Percentiles rank a stretch among this genome's conserved stretches.
Evolutionary conservation across 2,888 invertebrate species (phyloP).

Genomic region (Drosophila neutralis): DNA sequence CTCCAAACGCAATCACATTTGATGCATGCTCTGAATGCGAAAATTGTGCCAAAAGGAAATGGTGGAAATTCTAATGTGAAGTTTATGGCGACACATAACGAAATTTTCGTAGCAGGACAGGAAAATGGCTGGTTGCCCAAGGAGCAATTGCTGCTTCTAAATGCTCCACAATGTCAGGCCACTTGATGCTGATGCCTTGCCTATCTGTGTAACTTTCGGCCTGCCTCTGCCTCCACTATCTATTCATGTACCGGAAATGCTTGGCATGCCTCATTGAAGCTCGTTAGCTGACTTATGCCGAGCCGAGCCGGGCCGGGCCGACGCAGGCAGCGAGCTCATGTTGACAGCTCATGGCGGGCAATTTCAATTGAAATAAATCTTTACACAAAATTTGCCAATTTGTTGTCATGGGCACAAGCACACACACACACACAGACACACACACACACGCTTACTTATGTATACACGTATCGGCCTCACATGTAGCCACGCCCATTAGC

Average conservation of each 20-base stretch:
- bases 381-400: slow-evolving; percentile 76
- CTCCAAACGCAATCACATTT: slow-evolving; percentile 22
- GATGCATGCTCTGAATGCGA: slow-evolving; percentile 25
- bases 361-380: slow-evolving; percentile 80
- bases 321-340: slow-evolving; percentile 41
- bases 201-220: background rate
- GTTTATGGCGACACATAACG: slow-evolving; percentile 73
- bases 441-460: background rate
- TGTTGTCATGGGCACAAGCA: slow-evolving; percentile 61
- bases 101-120: slow-evolving; percentile 49
- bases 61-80: slow-evolving; percentile 72
- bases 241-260: slow-evolving; percentile 66
- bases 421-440: slow-evolving; percentile 12
- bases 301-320: background rate
- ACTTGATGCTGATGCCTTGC: slow-evolving; percentile 32
- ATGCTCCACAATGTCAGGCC: slow-evolving; percentile 32
- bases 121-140: slow-evolving; percentile 49
- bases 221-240: background rate
- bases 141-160: slow-evolving; percentile 34
- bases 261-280: slow-evolving; percentile 78
- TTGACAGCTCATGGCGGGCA: slow-evolving; percentile 74
- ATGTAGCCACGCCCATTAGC: slow-evolving; percentile 45
- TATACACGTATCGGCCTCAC: background rate
- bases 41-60: slow-evolving; percentile 32
- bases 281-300: slow-evolving; percentile 71